Percentiles rank a stretch among this genome's conserved stretches.
These are phyloP conservation scores for Atherix ibis DNA, from an alignment of 2,888 invertebrate genomes.

Conservation along the genomic window DNA sequence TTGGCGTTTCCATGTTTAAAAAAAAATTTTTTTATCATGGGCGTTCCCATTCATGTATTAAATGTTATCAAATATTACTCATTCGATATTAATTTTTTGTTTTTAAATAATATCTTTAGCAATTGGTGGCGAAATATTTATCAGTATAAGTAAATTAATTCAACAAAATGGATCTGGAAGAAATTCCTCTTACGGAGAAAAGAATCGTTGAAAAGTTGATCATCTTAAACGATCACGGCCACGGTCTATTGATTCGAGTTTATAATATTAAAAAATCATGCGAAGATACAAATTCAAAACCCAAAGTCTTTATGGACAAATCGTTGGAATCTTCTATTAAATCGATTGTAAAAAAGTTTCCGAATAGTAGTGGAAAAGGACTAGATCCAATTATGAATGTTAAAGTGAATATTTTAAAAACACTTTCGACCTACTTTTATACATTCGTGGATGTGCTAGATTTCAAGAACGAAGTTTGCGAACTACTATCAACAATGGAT, in stretches of 20 bases:
- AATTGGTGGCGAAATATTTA: too few relatives aligned
- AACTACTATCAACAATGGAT: conserved; percentile 87
- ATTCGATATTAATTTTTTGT: too few relatives aligned
- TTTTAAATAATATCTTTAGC: too few relatives aligned
- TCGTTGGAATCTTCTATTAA: conserved; percentile 93
- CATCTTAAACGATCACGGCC: conserved; percentile 89
- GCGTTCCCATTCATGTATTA: too few relatives aligned
- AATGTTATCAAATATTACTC: too few relatives aligned
- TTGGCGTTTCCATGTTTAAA: too few relatives aligned
- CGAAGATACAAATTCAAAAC: conserved; percentile 95
- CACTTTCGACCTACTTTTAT: conserved; percentile 91
- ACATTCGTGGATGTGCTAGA: conserved; percentile 98
- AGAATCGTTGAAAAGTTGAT: conserved; percentile 96
- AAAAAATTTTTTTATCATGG: too few relatives aligned
- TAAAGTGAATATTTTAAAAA: conserved; percentile 88
- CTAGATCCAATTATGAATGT: conserved; percentile 74
- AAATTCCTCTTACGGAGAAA: conserved; percentile 72
- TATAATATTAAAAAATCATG: conserved; percentile 99
- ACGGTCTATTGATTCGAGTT: conserved; percentile 93
- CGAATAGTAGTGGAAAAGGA: conserved; percentile 86
- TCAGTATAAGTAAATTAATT: too few relatives aligned
- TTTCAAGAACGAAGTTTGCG: conserved; percentile 89
- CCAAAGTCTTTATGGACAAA: conserved; percentile 92
- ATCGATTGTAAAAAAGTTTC: conserved; percentile 86
- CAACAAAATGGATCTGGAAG: conserved; percentile 43